Percentiles rank a stretch among this genome's conserved stretches.
Evolutionary conservation across 2,888 invertebrate species (phyloP).

Genomic region (Lycophotia porphyrea): DNA sequence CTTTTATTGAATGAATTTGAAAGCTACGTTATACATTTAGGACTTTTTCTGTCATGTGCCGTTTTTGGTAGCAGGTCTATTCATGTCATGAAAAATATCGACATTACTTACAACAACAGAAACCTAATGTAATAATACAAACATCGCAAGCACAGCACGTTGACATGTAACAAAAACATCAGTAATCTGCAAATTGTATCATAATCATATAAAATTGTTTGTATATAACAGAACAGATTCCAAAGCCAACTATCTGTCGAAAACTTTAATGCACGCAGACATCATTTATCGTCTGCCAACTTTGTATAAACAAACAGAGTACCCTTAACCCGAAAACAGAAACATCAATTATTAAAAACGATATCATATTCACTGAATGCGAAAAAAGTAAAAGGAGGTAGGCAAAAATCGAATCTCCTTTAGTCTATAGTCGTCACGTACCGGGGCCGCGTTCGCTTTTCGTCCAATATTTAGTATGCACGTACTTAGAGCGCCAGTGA

Average conservation of each 20-base stretch:
- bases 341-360: conserved; percentile 55
- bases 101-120: background rate
- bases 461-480: conserved; percentile 70
- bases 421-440: conserved; percentile 64
- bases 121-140: background rate
- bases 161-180: conserved; percentile 5
- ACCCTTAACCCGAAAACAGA: conserved; percentile 59
- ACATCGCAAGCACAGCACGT: background rate
- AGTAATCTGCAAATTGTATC: conserved; percentile 28
- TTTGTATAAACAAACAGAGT: conserved; percentile 36
- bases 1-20: conserved; percentile 50
- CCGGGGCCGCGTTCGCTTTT: conserved; percentile 63
- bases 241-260: conserved; percentile 49
- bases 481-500: conserved; percentile 68
- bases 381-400: conserved; percentile 54
- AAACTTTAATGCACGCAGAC: conserved; percentile 43
- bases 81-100: background rate
- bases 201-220: conserved; percentile 25
- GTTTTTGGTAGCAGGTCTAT: background rate
- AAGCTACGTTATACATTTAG: conserved; percentile 20
- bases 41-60: conserved; percentile 28
- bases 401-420: conserved; percentile 60
- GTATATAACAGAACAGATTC: conserved; percentile 17
- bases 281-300: conserved; percentile 45
- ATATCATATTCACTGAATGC: conserved; percentile 59